A percentile compares a stretch with the other conserved stretches of the same genome.
phyloP scores from a whole-genome alignment of 2,888 invertebrate genomes.

The Pammene fasciana region DNA sequence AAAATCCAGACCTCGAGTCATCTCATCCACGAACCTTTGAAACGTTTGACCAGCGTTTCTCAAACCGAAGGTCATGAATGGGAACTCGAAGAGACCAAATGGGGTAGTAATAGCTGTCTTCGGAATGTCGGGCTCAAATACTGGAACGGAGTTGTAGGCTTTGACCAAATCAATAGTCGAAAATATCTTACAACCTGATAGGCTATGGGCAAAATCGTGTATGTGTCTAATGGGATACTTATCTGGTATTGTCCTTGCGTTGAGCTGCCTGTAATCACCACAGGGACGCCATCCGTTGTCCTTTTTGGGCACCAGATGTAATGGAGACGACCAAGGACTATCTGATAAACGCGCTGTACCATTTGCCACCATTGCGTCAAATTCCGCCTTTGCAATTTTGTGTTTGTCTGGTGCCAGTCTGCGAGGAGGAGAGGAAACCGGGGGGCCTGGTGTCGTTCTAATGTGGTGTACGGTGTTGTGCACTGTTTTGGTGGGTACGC shows the following conservation, averaged over 20 bases:
- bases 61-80: background rate
- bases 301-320: constrained; percentile 15
- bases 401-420: background rate
- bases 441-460: background rate
- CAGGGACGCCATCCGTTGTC: constrained; percentile 1
- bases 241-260: background rate
- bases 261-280: background rate
- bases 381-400: background rate
- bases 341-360: background rate
- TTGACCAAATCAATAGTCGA: background rate
- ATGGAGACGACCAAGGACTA: background rate
- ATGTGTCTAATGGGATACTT: background rate
- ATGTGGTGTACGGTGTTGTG: background rate
- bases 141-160: background rate
- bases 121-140: background rate
- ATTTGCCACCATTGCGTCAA: background rate
- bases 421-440: background rate
- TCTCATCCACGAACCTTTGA: background rate
- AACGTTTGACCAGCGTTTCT: background rate
- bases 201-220: constrained; percentile 1
- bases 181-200: constrained; percentile 4
- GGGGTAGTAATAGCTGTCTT: background rate
- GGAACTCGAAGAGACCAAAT: background rate
- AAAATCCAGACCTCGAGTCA: background rate
- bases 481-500: background rate